A percentile compares a stretch with the other conserved stretches of the same genome.
Evolutionary conservation across 1,140 invertebrate species (phyloP).

Genomic region (Tetragonula clypearis): DNA sequence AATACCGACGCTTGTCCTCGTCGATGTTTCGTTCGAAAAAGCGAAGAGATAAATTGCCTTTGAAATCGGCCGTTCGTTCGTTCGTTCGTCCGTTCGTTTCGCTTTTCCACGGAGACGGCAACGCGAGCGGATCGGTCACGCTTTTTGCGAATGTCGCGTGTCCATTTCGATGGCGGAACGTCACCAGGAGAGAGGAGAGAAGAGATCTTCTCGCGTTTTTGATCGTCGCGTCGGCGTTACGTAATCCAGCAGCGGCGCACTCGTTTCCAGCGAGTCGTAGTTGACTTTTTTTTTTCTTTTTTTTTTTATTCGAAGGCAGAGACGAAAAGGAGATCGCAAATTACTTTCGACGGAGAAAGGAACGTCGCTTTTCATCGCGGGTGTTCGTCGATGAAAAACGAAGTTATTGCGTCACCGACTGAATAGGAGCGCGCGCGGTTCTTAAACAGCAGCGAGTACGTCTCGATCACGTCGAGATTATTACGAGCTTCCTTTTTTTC

Average conservation of each 20-base stretch:
- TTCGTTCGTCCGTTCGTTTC: not conserved
- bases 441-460: not conserved
- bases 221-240: not conserved
- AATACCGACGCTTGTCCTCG: not conserved
- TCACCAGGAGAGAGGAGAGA: not conserved
- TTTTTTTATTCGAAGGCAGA: not conserved
- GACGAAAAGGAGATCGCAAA: not conserved
- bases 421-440: not conserved
- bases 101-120: not conserved
- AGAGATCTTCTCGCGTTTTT: not conserved
- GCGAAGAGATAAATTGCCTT: slow-evolving; percentile 8
- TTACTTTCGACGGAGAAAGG: not conserved
- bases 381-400: slow-evolving; percentile 6
- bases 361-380: not conserved
- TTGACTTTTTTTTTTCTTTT: not conserved
- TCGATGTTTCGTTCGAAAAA: slow-evolving; percentile 21
- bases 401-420: not conserved
- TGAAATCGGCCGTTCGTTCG: not conserved
- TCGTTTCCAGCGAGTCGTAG: too few relatives aligned
- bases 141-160: not conserved
- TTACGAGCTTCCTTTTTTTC: not conserved
- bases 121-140: not conserved
- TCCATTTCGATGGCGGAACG: not conserved
- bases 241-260: not conserved
- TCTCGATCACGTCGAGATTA: not conserved